Percentiles rank a stretch among this genome's conserved stretches.
These are phyloP conservation scores for Phrynocephalus guinanensis DNA, from an alignment of 2,797 vertebrate species.

Conservation along the genomic window DNA sequence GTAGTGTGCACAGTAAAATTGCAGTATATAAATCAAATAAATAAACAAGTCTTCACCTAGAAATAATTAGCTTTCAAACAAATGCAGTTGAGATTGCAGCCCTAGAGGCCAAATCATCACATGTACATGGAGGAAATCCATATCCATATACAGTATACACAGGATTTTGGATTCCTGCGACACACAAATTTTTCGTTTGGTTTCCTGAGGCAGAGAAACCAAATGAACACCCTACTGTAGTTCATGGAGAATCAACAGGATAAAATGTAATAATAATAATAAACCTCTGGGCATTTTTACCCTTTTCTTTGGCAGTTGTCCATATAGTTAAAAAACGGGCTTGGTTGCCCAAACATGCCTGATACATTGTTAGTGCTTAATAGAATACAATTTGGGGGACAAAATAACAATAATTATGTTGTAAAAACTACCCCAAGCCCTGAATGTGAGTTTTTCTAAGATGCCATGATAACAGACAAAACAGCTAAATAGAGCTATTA, in stretches of 20 bases:
- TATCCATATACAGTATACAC: too few relatives aligned
- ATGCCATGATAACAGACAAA: constrained; percentile 14
- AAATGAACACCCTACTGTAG: too few relatives aligned
- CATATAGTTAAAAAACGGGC: neutral
- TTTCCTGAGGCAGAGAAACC: too few relatives aligned
- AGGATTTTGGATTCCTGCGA: too few relatives aligned
- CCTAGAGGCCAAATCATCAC: too few relatives aligned
- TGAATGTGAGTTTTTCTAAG: neutral
- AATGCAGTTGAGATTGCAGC: too few relatives aligned
- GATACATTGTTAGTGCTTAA: neutral
- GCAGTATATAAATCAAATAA: too few relatives aligned
- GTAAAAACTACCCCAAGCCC: neutral
- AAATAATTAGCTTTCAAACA: too few relatives aligned
- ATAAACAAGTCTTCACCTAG: too few relatives aligned
- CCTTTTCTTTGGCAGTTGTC: neutral
- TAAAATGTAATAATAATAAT: neutral
- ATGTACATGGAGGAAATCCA: too few relatives aligned
- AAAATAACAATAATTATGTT: neutral
- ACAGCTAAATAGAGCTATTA: neutral
- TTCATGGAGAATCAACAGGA: neutral
- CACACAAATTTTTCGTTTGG: too few relatives aligned
- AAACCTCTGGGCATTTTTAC: neutral
- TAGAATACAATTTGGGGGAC: neutral
- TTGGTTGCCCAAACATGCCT: neutral
- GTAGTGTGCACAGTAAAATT: too few relatives aligned